Percentiles rank a stretch among this genome's conserved stretches.
phyloP scores from a whole-genome alignment of 2,797 vertebrate genomes.

The Amphiprion clarkii region DNA sequence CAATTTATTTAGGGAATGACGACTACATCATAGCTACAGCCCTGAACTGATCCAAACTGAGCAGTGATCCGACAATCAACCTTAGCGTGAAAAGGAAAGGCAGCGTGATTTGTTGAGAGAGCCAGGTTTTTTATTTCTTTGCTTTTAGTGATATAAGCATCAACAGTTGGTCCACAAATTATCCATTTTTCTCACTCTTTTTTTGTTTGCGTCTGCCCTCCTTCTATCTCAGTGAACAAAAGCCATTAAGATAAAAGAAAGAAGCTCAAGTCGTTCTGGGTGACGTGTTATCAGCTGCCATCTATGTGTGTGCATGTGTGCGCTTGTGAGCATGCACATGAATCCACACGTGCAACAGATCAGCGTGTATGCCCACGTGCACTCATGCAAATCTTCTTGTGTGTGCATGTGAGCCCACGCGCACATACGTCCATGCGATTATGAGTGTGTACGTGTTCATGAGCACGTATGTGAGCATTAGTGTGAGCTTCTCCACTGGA shows the following conservation, averaged over 20 bases:
- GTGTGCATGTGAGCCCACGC: neutral
- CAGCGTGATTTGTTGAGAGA: neutral
- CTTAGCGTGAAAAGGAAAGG: neutral
- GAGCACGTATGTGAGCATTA: neutral
- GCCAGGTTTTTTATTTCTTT: neutral
- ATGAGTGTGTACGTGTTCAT: neutral
- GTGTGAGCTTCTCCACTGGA: slow-evolving; percentile 6
- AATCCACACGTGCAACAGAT: neutral
- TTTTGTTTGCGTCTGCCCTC: slow-evolving; percentile 1
- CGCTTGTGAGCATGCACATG: neutral
- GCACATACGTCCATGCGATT: neutral
- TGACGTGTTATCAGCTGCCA: neutral
- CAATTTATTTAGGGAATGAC: no score
- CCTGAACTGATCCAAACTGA: no score
- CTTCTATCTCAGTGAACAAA: slow-evolving; percentile 8
- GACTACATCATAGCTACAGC: no score
- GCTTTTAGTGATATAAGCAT: neutral
- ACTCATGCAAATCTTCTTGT: neutral
- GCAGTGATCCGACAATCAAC: neutral
- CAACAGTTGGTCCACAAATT: neutral
- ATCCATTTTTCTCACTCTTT: neutral
- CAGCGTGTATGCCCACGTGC: neutral
- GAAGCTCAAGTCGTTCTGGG: slow-evolving; percentile 1
- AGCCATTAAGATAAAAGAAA: neutral
- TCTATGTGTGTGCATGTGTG: neutral